Percentiles rank a stretch among this genome's conserved stretches.
These are phyloP conservation scores for Sarcoramphus papa DNA, from an alignment of 2,797 vertebrate species.

Conservation along the genomic window DNA sequence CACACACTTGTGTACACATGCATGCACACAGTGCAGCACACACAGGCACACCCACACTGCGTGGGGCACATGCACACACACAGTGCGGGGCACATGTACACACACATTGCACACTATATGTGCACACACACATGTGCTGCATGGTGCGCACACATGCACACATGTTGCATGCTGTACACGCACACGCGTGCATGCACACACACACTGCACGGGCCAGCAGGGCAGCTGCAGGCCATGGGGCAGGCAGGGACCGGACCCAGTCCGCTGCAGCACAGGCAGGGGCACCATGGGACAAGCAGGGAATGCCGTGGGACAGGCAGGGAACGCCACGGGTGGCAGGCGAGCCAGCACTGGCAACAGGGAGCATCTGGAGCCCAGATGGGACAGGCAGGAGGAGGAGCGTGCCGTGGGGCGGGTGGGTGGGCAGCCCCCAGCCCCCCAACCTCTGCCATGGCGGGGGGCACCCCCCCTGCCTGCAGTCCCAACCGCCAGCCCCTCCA, in stretches of 20 bases:
- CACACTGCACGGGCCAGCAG: rapidly evolving
- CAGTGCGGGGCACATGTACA: not conserved
- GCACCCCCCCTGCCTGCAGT: not conserved
- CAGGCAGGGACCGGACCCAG: not conserved
- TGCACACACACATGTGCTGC: not conserved
- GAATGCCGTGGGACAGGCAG: not conserved
- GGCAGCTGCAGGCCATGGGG: not conserved
- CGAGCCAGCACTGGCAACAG: not conserved
- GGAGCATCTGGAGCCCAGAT: conserved; percentile 49
- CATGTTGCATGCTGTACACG: not conserved
- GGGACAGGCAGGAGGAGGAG: not conserved
- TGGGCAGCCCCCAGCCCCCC: too few species aligned
- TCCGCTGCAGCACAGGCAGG: not conserved
- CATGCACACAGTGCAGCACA: not conserved
- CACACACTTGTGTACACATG: not conserved
- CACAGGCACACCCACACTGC: not conserved
- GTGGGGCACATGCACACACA: not conserved
- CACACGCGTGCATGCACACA: rapidly evolving
- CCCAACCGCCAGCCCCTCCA: rapidly evolving
- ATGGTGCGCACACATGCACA: too few species aligned
- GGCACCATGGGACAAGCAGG: not conserved
- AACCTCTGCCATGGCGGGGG: not conserved
- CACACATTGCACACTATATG: not conserved
- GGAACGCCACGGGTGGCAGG: not conserved
- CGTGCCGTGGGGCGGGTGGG: not conserved